Evolutionary conservation across 2,888 invertebrate species (phyloP), one percentile per base, ranked within the genome.

Genomic region (Eilema griseolum): DNA sequence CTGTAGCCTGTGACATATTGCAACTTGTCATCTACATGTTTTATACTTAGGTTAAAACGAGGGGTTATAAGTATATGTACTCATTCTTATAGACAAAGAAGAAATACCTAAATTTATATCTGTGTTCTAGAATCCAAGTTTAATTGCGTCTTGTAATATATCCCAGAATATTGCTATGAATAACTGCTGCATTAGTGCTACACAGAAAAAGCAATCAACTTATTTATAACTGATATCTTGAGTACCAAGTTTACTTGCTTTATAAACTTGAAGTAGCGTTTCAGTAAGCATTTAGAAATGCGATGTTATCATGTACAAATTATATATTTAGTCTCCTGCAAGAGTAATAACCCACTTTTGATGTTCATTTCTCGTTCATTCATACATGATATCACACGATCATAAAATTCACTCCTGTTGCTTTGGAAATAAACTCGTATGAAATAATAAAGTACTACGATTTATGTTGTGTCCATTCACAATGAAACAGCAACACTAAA

Each of bases 151-250:
- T n/a, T n/a, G n/a, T 52, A 52, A 52, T 52, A 52, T 52, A n/a
- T n/a, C 52, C 52, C n/a, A n/a, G n/a, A 52, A 52, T 52, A n/a
- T n/a, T 52, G n/a, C 20, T 46, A 46, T 7, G 7, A 16, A 41
- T 20, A 46, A n/a, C 52, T 10, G 52, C 46, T 46, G 46, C 46
- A 46, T 20, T 46, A 52, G n/a, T 52, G 52, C 52, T 52, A 52
- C 52, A 52, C n/a, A 46, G 20, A 46, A 46, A 16, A 46, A 46
- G 20, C 20, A 46, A 46, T 46, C 20, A 46, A 46, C 20, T 46
- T 46, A 46, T 46, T 46, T 46, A 46, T 52, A 52, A 91, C 87
- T 82, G 81, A 90, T 90, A 88, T 92, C 91, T 89, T 86, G 88
- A 91, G 91, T 90, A 89, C 86, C 81, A 23, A 62, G 37, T 62